Percentiles rank a stretch among this genome's conserved stretches.
Conservation (phyloP, 1,140 invertebrate genomes). For the Neodiprion fabricii region DNA sequence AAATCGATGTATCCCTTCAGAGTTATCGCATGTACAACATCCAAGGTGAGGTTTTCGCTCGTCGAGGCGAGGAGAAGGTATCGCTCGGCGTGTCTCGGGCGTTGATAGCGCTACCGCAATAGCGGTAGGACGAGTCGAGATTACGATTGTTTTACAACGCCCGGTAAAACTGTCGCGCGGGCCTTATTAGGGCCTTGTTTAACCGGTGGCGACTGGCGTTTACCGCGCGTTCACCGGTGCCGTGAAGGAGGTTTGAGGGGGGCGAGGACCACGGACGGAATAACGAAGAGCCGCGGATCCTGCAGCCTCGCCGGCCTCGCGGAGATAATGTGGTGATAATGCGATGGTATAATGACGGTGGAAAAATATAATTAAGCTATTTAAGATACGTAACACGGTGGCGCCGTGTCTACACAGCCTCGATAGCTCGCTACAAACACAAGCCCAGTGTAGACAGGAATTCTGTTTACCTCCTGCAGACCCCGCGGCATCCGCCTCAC, state of each 20-base stretch:
- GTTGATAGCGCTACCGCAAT: constrained; percentile 28
- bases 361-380: constrained; percentile 19
- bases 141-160: constrained; percentile 61
- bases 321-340: constrained; percentile 10
- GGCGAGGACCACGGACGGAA: too few relatives aligned
- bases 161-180: constrained; percentile 58
- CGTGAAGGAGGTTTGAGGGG: background rate
- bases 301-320: too few relatives aligned
- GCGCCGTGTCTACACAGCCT: constrained; percentile 12
- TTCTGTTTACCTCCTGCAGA: constrained; percentile 25
- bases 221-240: constrained; percentile 11
- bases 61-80: too few relatives aligned
- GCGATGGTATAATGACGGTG: constrained; percentile 6
- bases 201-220: constrained; percentile 29
- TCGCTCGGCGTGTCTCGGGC: background rate
- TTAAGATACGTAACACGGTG: constrained; percentile 23
- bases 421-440: too few relatives aligned
- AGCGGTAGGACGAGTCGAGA: constrained; percentile 55
- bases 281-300: too few relatives aligned
- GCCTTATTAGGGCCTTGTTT: constrained; percentile 37
- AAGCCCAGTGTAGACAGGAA: too few relatives aligned
- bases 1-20: too few relatives aligned
- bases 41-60: too few relatives aligned
- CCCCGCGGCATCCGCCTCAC: constrained; percentile 22
- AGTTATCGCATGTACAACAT: too few relatives aligned